phyloP scores from a whole-genome alignment of 92 coral and sea anemone species.

The Pocillopora grandis region DNA sequence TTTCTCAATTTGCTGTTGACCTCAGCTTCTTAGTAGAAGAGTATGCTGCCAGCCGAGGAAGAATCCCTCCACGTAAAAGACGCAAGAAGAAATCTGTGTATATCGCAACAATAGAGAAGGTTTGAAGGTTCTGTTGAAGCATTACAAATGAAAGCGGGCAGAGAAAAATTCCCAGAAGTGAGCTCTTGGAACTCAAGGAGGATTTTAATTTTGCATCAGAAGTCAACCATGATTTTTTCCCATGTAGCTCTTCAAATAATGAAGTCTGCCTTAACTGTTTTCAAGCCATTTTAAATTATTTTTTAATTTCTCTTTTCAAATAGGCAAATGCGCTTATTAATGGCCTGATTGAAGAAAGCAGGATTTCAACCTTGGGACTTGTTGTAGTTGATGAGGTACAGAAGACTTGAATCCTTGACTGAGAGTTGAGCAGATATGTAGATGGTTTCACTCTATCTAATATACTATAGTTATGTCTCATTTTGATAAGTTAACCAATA shows the following conservation, averaged over 20 bases:
- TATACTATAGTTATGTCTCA: no score
- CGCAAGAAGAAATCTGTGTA: constrained; percentile 87
- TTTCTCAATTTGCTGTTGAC: constrained; percentile 94
- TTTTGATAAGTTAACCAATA: background rate
- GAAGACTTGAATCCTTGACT: background rate
- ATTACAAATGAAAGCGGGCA: no score
- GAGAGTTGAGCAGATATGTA: background rate
- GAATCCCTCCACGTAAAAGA: constrained; percentile 86
- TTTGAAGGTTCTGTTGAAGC: background rate
- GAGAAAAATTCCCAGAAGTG: no score
- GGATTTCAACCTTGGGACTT: constrained; percentile 74
- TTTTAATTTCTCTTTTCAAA: background rate
- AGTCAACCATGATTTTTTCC: no score
- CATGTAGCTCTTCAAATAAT: no score
- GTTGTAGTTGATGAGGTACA: constrained; percentile 96
- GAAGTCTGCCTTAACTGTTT: no score
- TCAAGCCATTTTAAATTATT: background rate
- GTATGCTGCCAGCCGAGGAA: constrained; percentile 93
- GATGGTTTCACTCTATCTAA: no score
- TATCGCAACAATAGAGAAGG: constrained; percentile 98
- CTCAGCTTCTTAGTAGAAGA: constrained; percentile 95
- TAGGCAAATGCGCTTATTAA: constrained; percentile 95
- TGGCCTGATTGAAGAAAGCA: constrained; percentile 84
- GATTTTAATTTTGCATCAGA: no score
- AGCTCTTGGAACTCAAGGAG: no score